Evolutionary conservation across 1,140 invertebrate genomes (phyloP).

Genomic region (Bombus difficillimus): DNA sequence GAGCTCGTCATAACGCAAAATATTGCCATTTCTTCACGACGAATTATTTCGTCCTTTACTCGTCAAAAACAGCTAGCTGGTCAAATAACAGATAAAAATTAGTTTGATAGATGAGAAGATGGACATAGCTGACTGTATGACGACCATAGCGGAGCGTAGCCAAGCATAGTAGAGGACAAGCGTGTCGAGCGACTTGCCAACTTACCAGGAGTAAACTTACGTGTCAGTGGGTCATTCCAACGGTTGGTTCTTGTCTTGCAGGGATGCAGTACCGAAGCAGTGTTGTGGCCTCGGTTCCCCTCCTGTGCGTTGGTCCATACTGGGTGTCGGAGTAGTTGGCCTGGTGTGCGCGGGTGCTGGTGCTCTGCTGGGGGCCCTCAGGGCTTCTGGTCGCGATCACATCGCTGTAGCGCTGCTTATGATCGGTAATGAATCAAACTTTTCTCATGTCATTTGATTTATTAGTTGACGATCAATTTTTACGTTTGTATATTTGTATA

Average conservation of each 20-base stretch:
- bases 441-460: no score
- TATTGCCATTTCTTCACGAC: no score
- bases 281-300: slow-evolving; percentile 81
- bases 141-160: slow-evolving; percentile 2
- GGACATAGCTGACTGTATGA: background rate
- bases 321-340: slow-evolving; percentile 80
- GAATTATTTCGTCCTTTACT: no score
- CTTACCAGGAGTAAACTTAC: slow-evolving; percentile 60
- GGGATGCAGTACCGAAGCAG: slow-evolving; percentile 81
- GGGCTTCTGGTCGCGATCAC: slow-evolving; percentile 80
- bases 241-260: slow-evolving; percentile 71
- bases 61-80: no score
- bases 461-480: background rate
- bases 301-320: slow-evolving; percentile 81
- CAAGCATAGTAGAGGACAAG: slow-evolving; percentile 24
- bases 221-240: slow-evolving; percentile 78
- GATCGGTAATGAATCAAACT: slow-evolving; percentile 75
- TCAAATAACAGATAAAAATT: no score
- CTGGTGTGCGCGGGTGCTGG: slow-evolving; percentile 81
- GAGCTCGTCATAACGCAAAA: no score
- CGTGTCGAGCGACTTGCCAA: slow-evolving; percentile 1
- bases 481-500: background rate
- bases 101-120: background rate
- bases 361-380: slow-evolving; percentile 79
- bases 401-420: slow-evolving; percentile 81